Evolutionary conservation across 2,888 invertebrate species (phyloP).

Genomic region (Mesorhabditis spiculigera): DNA sequence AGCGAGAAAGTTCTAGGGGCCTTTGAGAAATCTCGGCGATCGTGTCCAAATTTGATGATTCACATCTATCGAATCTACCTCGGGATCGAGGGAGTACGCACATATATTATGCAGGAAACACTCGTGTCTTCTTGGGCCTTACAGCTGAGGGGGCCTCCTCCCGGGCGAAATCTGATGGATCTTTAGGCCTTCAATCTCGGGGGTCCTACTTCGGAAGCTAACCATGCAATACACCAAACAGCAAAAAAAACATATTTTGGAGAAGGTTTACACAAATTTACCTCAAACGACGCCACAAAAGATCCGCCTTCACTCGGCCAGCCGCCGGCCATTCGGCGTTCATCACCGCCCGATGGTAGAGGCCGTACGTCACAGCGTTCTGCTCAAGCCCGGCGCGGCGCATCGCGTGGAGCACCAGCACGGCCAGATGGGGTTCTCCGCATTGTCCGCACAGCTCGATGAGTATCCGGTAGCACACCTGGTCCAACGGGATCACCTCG

Average conservation of each 20-base stretch:
- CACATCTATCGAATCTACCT: no score
- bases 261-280: not conserved
- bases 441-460: conserved; percentile 92
- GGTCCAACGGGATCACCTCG: conserved; percentile 47
- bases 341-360: conserved; percentile 73
- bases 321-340: conserved; percentile 47
- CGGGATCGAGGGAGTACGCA: no score
- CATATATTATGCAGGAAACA: no score
- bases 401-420: conserved; percentile 75
- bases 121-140: no score
- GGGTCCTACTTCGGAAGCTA: no score
- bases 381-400: conserved; percentile 87
- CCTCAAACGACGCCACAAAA: conserved; percentile 38
- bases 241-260: not conserved
- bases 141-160: no score
- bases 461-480: conserved; percentile 89
- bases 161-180: no score
- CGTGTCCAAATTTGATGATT: no score
- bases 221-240: not conserved
- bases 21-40: no score
- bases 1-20: no score
- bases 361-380: conserved; percentile 95
- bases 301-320: conserved; percentile 33
- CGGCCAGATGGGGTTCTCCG: conserved; percentile 87
- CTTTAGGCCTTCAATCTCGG: no score